A percentile compares a stretch with the other conserved stretches of the same genome.
Evolutionary conservation across 2,888 invertebrate species (phyloP).

Genomic region (Rugalucina vietnamica): DNA sequence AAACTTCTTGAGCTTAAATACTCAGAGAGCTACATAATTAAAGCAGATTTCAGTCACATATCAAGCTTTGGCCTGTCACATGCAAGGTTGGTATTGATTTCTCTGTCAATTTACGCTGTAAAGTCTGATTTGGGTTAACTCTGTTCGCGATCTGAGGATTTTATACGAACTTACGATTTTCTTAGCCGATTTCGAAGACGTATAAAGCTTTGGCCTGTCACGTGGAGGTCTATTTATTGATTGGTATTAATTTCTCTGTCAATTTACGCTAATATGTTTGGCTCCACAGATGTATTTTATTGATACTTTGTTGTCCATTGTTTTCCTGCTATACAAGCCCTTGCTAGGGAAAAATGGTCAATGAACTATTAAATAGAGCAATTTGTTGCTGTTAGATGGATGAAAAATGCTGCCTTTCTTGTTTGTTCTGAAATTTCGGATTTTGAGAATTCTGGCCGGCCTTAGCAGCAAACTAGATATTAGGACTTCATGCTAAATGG

Average conservation of each 20-base stretch:
- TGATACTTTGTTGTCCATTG: slow-evolving; percentile 1
- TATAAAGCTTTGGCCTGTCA: no score
- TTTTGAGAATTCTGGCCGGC: no score
- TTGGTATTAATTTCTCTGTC: not conserved
- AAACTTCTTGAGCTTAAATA: no score
- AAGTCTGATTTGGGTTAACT: not conserved
- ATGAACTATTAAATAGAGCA: not conserved
- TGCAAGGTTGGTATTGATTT: not conserved
- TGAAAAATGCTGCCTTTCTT: no score
- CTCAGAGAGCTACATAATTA: no score
- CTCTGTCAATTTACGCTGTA: not conserved
- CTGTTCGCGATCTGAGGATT: no score
- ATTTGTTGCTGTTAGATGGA: no score
- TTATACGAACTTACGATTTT: no score
- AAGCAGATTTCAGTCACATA: not conserved
- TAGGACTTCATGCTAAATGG: no score
- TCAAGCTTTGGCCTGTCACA: not conserved
- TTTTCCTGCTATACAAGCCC: not conserved
- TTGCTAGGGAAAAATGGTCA: not conserved
- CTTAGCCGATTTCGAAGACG: no score
- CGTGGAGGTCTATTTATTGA: not conserved
- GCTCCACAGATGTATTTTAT: not conserved
- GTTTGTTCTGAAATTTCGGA: no score
- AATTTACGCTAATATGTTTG: slow-evolving; percentile 7
- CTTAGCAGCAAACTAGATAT: no score